Base-by-base conservation (phyloP, 1,140 invertebrate genomes). In the Planococcus citri region DNA sequence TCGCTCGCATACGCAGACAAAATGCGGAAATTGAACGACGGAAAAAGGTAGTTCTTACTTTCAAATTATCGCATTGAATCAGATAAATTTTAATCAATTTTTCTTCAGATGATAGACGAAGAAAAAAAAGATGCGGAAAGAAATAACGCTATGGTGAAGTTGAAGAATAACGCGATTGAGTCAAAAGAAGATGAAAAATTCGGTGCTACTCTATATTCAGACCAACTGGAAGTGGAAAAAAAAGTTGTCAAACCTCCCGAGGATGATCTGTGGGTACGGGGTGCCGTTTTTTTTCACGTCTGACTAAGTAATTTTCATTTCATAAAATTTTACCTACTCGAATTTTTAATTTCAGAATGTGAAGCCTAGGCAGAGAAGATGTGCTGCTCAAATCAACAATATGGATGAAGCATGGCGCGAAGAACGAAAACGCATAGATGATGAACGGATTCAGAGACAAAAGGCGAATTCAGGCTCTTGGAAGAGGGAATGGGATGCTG, bases 401-500 rank as follows among this genome's bases (percentile, higher is more conserved):
- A 22, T 24, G 10, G 60, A 64, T 24, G 21, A 4, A 2, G 60
- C 3, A 12, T 64, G 60, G 60, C 20, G 60, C 6, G 60, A 24
- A 27, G 60, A 64, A 25, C 10, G 60, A 17, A 64, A 64, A 10
- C 60, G 25, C 10, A 64, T 64, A 24, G 60, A 64, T 64, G 60
- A 64, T 24, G 60, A 64, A 27, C 60, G 60, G 4, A 64, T 64
- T 17, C 10, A 21, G 24, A 10, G 60, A 25, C 60, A 64, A 25
- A 64, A 64, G 20, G 60, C 60, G 8, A 27, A 64, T 64, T 64
- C 60, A 10, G 60, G 60, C 4, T 9, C 41, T 20, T 64, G 60
- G 60, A 64, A 10, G 24, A 64, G 60, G 24, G 60, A 64, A 27
- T 64, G 60, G 60, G 60, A 64, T 17, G 60, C 60, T 2, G 25